These are phyloP conservation scores for Steatornis caripensis DNA, from an alignment of 2,113 vertebrate genomes.

Conservation along the genomic window DNA sequence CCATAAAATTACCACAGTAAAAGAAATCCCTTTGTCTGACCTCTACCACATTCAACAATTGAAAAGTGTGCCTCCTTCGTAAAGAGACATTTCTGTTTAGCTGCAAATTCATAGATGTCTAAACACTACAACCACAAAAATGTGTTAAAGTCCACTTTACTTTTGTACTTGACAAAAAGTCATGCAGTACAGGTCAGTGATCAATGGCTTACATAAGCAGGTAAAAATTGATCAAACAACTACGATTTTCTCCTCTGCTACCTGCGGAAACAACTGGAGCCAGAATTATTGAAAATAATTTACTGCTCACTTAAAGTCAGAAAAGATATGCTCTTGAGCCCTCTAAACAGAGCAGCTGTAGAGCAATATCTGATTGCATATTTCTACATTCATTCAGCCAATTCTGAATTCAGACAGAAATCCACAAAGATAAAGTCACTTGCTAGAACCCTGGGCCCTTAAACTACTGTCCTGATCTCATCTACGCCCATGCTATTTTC, in stretches of 20 bases:
- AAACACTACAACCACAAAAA: neutral
- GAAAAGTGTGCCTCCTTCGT: neutral
- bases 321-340: neutral
- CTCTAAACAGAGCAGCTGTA: neutral
- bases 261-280: neutral
- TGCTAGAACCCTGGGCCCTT: neutral
- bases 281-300: neutral
- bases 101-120: accelerated
- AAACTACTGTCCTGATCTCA: neutral
- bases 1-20: neutral
- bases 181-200: neutral
- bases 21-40: neutral
- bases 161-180: neutral
- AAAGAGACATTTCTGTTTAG: neutral
- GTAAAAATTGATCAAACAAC: neutral
- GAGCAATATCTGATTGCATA: neutral
- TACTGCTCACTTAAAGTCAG: neutral
- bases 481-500: neutral
- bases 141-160: neutral
- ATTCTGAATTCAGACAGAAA: neutral
- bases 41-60: neutral
- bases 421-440: neutral
- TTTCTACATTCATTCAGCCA: neutral
- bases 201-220: neutral
- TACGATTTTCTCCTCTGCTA: neutral